Evolutionary conservation across 2,113 vertebrate genomes (phyloP).

Genomic region (Cyanoliseus patagonus): DNA sequence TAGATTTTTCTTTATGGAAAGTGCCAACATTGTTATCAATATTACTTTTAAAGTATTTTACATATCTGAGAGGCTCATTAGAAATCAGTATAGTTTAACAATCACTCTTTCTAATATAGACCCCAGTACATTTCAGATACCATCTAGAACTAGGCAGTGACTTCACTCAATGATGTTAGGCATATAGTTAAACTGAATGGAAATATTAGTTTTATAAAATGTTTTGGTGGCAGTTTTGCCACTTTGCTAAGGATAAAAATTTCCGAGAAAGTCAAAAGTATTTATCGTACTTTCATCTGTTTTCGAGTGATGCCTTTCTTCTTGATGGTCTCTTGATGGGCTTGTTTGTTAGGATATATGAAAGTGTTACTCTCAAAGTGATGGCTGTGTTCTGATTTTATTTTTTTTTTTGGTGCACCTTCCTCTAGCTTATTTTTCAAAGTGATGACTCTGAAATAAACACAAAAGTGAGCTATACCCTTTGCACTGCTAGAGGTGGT

Average conservation of each 20-base stretch:
- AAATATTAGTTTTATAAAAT: conserved; percentile 8
- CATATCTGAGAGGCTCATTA: not conserved
- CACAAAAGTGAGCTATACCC: not conserved
- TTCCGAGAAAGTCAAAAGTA: not conserved
- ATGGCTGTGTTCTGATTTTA: not conserved
- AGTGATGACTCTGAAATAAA: not conserved
- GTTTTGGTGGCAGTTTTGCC: not conserved
- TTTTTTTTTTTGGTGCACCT: not conserved
- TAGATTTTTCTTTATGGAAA: not conserved
- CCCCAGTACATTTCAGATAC: not conserved
- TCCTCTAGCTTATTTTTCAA: not conserved
- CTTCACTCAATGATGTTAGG: not conserved
- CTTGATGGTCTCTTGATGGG: not conserved
- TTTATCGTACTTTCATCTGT: not conserved
- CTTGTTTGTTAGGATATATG: not conserved
- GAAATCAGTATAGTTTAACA: not conserved
- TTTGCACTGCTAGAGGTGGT: not conserved
- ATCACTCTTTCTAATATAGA: not conserved
- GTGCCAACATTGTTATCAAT: not conserved
- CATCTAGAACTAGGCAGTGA: not conserved
- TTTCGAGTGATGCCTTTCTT: not conserved
- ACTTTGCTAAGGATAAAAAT: not conserved
- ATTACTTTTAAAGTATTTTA: not conserved
- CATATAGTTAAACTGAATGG: conserved; percentile 27
- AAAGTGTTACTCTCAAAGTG: not conserved